Percentiles rank a stretch among this genome's conserved stretches.
These are phyloP conservation scores for Crax fasciolata DNA, from an alignment of 2,797 vertebrate species.

Conservation along the genomic window DNA sequence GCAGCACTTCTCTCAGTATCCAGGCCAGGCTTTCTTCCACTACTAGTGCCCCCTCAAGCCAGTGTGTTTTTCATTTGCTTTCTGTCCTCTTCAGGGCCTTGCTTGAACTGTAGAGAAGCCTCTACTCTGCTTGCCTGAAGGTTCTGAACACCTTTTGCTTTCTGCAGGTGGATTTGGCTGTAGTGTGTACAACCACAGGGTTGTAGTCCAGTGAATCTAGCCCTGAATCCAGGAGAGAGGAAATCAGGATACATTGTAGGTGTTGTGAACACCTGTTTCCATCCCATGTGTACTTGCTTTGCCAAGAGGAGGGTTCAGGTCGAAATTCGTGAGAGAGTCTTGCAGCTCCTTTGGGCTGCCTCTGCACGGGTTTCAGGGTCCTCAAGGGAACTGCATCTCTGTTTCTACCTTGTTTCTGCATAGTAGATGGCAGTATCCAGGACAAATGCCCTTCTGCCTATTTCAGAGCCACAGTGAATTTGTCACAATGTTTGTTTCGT, in stretches of 20 bases:
- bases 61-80: neutral
- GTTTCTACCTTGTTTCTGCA: constrained; percentile 28
- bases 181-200: neutral
- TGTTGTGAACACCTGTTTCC: neutral
- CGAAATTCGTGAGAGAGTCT: neutral
- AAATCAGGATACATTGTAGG: neutral
- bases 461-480: neutral
- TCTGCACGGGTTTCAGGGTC: neutral
- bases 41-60: neutral
- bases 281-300: neutral
- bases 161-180: neutral
- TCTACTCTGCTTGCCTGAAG: neutral
- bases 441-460: neutral
- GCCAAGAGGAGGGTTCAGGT: neutral
- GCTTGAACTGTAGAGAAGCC: neutral
- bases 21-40: neutral
- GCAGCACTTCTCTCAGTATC: neutral
- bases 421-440: neutral
- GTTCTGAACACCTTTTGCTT: neutral
- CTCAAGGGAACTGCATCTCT: neutral
- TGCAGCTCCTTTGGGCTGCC: neutral
- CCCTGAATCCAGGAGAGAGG: rapidly evolving
- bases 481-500: neutral
- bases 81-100: rapidly evolving
- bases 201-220: neutral